Percentiles rank a stretch among this genome's conserved stretches.
phyloP scores from a whole-genome alignment of 2,797 vertebrate genomes.

The Gymnodraco acuticeps region DNA sequence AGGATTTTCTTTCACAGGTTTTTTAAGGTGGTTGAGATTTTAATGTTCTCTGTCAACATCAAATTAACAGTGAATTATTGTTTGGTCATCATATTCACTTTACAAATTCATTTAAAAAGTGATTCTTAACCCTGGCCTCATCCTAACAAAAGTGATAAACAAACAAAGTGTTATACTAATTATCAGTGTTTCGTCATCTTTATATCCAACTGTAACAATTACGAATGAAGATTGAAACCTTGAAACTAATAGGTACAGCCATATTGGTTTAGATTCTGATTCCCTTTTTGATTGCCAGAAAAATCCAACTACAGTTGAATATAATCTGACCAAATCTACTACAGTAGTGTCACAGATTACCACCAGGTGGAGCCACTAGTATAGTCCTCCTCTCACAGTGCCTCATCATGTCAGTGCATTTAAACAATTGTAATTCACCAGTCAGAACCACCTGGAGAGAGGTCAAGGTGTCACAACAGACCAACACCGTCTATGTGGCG shows the following conservation, averaged over 20 bases:
- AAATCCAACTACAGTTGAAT: neutral
- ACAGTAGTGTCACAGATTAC: neutral
- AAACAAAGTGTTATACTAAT: too few species aligned
- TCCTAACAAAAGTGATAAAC: too few species aligned
- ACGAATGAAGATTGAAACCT: too few species aligned
- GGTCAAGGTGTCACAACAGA: slow-evolving; percentile 20
- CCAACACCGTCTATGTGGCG: neutral
- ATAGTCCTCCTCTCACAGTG: neutral
- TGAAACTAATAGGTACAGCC: too few species aligned
- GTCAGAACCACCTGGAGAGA: slow-evolving; percentile 1
- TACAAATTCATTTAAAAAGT: neutral
- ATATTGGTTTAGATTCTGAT: neutral
- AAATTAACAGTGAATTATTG: neutral
- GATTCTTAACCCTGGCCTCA: too few species aligned
- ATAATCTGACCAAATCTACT: neutral
- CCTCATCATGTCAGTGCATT: neutral
- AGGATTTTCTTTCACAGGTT: too few species aligned
- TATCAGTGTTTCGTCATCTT: too few species aligned
- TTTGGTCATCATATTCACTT: neutral
- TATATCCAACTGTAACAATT: too few species aligned
- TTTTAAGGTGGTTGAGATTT: too few species aligned
- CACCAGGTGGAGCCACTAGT: slow-evolving; percentile 57
- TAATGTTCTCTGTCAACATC: neutral
- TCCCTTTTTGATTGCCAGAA: neutral
- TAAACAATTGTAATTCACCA: neutral